These are phyloP conservation scores for Drosophila parthenogenetica DNA, from an alignment of 2,888 invertebrate genomes.

Conservation along the genomic window DNA sequence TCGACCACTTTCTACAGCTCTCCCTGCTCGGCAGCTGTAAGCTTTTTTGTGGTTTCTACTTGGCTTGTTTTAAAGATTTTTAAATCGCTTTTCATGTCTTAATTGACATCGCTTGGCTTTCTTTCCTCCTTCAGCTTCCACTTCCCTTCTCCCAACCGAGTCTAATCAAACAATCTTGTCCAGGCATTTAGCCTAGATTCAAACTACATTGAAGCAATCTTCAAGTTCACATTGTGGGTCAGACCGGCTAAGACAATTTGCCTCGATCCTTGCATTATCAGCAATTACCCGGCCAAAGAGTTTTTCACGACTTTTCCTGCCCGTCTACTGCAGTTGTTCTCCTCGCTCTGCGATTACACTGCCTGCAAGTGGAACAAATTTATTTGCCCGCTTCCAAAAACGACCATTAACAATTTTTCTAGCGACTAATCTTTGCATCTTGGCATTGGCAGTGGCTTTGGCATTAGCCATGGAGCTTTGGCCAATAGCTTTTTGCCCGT, in stretches of 20 bases:
- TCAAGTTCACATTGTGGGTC: slow-evolving; percentile 75
- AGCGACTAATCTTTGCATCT: slow-evolving; percentile 70
- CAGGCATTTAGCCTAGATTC: slow-evolving; percentile 68
- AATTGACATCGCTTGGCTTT: slow-evolving; percentile 41
- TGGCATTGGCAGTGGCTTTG: slow-evolving; percentile 26
- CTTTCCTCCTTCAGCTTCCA: neutral
- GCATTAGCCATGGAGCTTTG: slow-evolving; percentile 16
- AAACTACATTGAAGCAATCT: slow-evolving; percentile 40
- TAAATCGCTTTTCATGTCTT: slow-evolving; percentile 50
- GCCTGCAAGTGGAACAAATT: slow-evolving; percentile 69
- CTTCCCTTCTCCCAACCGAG: neutral
- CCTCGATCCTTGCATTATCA: slow-evolving; percentile 61
- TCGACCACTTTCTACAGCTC: neutral
- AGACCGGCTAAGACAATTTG: slow-evolving; percentile 59
- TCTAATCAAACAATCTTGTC: slow-evolving; percentile 46
- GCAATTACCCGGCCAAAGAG: slow-evolving; percentile 64
- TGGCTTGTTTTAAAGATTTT: slow-evolving; percentile 56
- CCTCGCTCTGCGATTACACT: neutral
- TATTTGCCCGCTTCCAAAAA: slow-evolving; percentile 69
- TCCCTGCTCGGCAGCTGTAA: slow-evolving; percentile 1
- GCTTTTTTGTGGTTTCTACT: slow-evolving; percentile 21
- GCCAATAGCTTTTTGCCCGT: slow-evolving; percentile 44
- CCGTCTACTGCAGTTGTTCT: neutral
- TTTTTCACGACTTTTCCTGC: slow-evolving; percentile 68
- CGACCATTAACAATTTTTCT: slow-evolving; percentile 76